Base-by-base conservation (phyloP, 2,797 vertebrate genomes). In the Tokudaia muenninki region DNA sequence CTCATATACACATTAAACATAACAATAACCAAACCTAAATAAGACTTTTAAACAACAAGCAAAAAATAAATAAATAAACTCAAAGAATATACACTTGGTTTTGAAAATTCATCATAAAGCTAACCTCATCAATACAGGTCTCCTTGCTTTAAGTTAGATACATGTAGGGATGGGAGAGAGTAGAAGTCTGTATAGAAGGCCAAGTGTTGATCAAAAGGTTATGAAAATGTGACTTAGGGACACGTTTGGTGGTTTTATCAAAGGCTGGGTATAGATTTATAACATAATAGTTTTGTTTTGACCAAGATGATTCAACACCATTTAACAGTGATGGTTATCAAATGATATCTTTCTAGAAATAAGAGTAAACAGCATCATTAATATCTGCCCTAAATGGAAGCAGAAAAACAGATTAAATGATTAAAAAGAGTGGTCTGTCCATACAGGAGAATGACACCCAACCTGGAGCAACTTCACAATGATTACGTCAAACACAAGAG, bases 161-260 rank as follows among this genome's bases (percentile, higher is more conserved):
- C 14, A 21, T 0, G 4, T 72, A 16, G 13, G 11, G 11, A 17
- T 0, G 6, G 61, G 6, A 31, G 0, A 9, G 16, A 74, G 22
- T 0, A 1, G 11, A 65, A 47, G 29, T 24, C 57, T 8, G 4
- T 41, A 3, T 1, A 11, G 1, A 3, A 47, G 0, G 16, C 6
- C n/a, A 21, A 0, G 3, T 1, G 7, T 4, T 26, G 24, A 34
- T 0, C 34, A 81, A 31, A 3, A 12, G 4, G 6, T 21, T 22
- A 24, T 9, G 24, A 31, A n/a, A 22, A 47, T 11, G 61, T 10
- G 19, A 34, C 7, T 1, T 7, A 12, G 31, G 61, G 24, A 59
- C 37, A 19, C 4, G 22, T 21, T 31, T 75, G 24, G 6, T 19
- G 10, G 3, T 61, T 59, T 63, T 47, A 52, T 24, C 50, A 63